phyloP scores from a whole-genome alignment of 2,113 vertebrate genomes.

The Oncorhynchus keta region DNA sequence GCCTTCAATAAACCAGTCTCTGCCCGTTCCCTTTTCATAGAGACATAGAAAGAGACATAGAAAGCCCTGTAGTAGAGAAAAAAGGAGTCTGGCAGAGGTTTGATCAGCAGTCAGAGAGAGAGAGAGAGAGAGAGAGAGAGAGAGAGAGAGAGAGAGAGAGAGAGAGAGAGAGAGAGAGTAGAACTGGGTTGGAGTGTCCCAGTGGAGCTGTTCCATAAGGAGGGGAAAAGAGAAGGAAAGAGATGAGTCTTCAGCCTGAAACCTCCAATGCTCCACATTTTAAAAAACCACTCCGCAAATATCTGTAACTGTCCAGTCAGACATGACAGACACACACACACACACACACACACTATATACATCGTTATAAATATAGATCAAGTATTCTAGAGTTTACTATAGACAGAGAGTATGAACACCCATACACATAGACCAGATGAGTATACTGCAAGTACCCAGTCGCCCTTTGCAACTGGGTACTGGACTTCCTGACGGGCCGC shows the following conservation, averaged over 20 bases:
- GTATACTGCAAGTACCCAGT: no score
- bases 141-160: no score
- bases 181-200: slow-evolving; percentile 18
- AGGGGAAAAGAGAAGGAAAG: not conserved
- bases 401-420: no score
- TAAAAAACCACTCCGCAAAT: not conserved
- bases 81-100: not conserved
- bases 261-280: slow-evolving; percentile 20
- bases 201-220: slow-evolving; percentile 22
- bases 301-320: not conserved
- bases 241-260: not conserved
- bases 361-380: no score
- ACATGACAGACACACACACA: slow-evolving; percentile 15
- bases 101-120: not conserved
- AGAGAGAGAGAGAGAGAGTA: not conserved
- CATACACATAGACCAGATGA: no score
- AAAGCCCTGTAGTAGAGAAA: not conserved
- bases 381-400: no score
- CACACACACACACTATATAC: not conserved
- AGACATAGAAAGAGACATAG: not conserved
- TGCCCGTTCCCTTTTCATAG: no score
- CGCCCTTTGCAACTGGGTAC: no score
- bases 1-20: no score
- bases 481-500: no score
- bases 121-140: not conserved